These are phyloP conservation scores for Lysandra coridon DNA, from an alignment of 2,888 invertebrate genomes.

Conservation along the genomic window DNA sequence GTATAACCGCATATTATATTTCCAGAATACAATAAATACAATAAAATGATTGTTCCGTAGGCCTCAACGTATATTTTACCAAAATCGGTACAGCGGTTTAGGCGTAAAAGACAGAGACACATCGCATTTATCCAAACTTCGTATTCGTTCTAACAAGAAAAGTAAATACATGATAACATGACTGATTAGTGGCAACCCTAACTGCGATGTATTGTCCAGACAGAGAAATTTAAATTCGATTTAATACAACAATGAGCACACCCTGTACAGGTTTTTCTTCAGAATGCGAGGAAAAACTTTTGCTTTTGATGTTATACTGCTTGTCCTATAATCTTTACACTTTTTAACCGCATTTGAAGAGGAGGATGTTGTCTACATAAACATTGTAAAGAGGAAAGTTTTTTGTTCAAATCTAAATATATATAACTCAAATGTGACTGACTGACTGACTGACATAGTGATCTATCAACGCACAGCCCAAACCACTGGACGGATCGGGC, in stretches of 20 bases:
- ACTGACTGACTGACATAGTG: too few species aligned
- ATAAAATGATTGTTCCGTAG: too few species aligned
- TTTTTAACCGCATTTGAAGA: background rate
- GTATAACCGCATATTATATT: too few species aligned
- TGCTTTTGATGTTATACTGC: conserved; percentile 24
- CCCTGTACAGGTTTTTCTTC: conserved; percentile 43
- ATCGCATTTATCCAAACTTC: too few species aligned
- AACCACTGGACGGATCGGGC: too few species aligned
- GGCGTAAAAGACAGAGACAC: too few species aligned
- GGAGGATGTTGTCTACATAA: background rate
- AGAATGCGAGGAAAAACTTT: conserved; percentile 39
- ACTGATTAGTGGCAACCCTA: background rate
- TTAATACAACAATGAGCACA: conserved; percentile 52
- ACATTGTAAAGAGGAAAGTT: background rate
- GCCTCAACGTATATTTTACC: too few species aligned
- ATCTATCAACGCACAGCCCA: too few species aligned
- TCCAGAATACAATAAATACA: too few species aligned
- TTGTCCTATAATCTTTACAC: background rate
- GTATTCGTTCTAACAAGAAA: too few species aligned
- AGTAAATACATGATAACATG: background rate
- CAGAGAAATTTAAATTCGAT: conserved; percentile 59
- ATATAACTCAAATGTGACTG: too few species aligned
- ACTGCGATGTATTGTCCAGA: conserved; percentile 34
- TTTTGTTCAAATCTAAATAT: background rate
- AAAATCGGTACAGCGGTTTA: too few species aligned